phyloP scores from a whole-genome alignment of 2,113 vertebrate genomes.

The Phyllostomus discolor region DNA sequence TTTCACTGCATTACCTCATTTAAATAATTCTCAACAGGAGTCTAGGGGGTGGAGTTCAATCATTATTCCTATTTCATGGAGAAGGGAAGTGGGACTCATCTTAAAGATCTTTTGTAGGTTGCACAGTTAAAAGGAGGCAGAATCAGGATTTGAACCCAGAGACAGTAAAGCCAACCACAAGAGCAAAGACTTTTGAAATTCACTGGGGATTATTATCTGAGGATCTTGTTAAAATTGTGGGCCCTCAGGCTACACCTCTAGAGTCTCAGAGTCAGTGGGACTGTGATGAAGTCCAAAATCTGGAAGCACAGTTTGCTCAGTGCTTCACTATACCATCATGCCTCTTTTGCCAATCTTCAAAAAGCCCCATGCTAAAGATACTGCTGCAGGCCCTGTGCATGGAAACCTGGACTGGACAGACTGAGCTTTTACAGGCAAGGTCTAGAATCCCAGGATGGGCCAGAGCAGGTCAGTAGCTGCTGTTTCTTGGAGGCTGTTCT shows the following conservation, averaged over 20 bases:
- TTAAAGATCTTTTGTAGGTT: neutral
- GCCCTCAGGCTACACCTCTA: neutral
- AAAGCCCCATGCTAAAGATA: neutral
- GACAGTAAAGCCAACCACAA: neutral
- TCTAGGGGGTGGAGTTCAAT: too few species aligned
- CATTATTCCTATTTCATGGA: neutral
- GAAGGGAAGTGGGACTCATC: neutral
- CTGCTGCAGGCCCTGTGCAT: neutral
- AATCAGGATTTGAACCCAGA: neutral
- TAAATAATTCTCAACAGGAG: neutral
- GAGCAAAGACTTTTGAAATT: neutral
- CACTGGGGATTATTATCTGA: neutral
- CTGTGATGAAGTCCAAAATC: neutral
- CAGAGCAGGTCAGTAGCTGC: neutral
- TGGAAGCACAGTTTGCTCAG: neutral
- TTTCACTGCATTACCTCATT: neutral
- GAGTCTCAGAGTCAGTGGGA: neutral
- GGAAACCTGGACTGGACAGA: too few species aligned
- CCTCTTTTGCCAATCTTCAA: neutral
- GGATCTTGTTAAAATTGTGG: neutral
- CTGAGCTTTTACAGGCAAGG: neutral
- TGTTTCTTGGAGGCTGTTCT: neutral
- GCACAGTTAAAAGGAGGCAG: neutral
- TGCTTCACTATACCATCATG: too few species aligned
- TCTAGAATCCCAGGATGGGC: neutral